A percentile compares a stretch with the other conserved stretches of the same genome.
Conservation (phyloP, 2,797 vertebrate species). For the Hybognathus amarus region DNA sequence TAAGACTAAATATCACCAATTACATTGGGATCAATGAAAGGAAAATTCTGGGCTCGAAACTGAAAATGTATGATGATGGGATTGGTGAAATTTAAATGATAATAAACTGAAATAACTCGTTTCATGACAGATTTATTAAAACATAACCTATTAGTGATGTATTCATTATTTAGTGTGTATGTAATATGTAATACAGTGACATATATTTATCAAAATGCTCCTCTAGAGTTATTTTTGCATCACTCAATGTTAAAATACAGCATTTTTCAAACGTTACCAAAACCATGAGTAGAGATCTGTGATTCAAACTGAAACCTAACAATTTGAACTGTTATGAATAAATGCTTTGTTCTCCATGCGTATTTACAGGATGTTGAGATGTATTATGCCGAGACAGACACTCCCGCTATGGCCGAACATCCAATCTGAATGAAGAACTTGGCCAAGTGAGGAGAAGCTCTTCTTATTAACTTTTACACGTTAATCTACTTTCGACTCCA, state of each 20-base stretch:
- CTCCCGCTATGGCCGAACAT: constrained; percentile 97
- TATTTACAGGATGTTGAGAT: constrained; percentile 90
- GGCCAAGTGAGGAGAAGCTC: constrained; percentile 86
- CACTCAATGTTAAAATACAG: background rate
- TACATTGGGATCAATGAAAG: background rate
- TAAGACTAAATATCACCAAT: background rate
- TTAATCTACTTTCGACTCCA: background rate
- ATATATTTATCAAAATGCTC: too few species aligned
- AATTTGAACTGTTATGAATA: background rate
- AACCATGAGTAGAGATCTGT: background rate
- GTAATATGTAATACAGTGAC: too few species aligned
- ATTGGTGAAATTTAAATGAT: too few species aligned
- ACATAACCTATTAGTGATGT: too few species aligned
- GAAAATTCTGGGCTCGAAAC: too few species aligned
- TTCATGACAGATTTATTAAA: too few species aligned
- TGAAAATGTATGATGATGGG: too few species aligned
- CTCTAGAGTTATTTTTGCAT: background rate
- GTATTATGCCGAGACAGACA: constrained; percentile 96
- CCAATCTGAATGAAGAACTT: constrained; percentile 98
- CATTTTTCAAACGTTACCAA: background rate
- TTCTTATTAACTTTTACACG: background rate
- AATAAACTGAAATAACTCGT: too few species aligned
- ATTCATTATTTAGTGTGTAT: too few species aligned
- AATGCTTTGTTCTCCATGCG: background rate
- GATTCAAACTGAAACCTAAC: background rate